Base-by-base conservation (phyloP, 2,113 vertebrate genomes). In the Myrmecobius fasciatus region DNA sequence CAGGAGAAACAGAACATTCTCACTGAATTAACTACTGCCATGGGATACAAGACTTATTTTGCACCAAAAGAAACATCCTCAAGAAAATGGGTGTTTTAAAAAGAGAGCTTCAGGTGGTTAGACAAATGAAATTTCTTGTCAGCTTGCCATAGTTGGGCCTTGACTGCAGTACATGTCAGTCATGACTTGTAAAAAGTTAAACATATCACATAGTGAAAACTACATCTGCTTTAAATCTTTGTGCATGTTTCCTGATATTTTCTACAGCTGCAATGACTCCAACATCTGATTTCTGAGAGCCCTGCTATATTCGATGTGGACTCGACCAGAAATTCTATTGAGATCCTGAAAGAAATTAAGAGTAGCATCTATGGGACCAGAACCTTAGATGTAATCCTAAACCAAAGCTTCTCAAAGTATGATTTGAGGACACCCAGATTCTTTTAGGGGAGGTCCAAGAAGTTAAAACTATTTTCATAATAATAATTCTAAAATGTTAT, bases 1-100 rank as follows among this genome's bases (percentile, higher is more conserved):
- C 96, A 95, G 47, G 96, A 97, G 96, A 97, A 97, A 94, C 95
- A 95, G 96, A 95, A 46, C 67, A 26, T 95, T 91, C 89, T 94
- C 91, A 52, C 28, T 36, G 60, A 95, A 97, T 95, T 93, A 97
- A 97, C 97, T 89, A 56, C 90, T 95, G 93, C 91, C 20, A 36
- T 96, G 93, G 92, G 92, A 90, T 89, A 90, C 53, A 93, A 93
- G 92, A 96, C 89, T 92, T 92, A 88, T 94, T 97, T 93, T 95
- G 49, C 43, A 93, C 91, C 91, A 52, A 51, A 94, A 94, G 93
- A 91, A 52, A 22, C 56, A 51, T 25, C 26, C 89, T 90, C 89
- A 67, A 88, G 89, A 94, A 75, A 94, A 67, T 36, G 60, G 10
- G 49, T 51, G 43, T 60, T 94, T 93, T 67, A 24, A 95, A 94